Evolutionary conservation across 2,797 vertebrate species (phyloP).

Genomic region (Sebastiscus albofasciatus): DNA sequence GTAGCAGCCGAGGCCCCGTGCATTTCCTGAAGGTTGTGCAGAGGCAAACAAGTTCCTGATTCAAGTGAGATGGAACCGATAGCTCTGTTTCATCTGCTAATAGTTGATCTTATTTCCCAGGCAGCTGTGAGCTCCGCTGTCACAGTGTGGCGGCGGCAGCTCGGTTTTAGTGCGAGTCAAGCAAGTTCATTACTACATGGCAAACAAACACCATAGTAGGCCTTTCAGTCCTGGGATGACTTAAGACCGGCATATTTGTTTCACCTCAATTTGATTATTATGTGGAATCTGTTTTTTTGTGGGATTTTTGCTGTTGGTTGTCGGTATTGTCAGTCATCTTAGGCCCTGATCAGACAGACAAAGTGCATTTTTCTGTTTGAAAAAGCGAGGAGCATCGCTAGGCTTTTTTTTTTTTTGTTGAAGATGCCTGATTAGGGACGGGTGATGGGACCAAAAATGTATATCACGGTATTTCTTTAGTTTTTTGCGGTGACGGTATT

Average conservation of each 20-base stretch:
- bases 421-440: no score
- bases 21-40: conserved; percentile 74
- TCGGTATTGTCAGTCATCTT: neutral
- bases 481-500: no score
- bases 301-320: conserved; percentile 3
- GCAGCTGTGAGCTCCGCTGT: conserved; percentile 63
- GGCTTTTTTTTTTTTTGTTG: neutral
- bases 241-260: conserved; percentile 35
- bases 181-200: conserved; percentile 75
- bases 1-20: conserved; percentile 58
- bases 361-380: no score
- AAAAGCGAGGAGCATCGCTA: no score
- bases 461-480: no score
- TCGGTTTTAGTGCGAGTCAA: conserved; percentile 70
- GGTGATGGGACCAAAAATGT: no score
- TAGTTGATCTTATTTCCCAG: conserved; percentile 72
- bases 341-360: neutral
- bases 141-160: conserved; percentile 56
- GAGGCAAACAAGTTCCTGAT: conserved; percentile 76
- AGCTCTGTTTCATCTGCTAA: conserved; percentile 68
- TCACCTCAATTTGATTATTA: conserved; percentile 23
- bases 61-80: conserved; percentile 62
- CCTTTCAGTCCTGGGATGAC: conserved; percentile 56
- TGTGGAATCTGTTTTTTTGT: conserved; percentile 3
- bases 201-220: conserved; percentile 75